Evolutionary conservation across 1,140 invertebrate genomes (phyloP).

Genomic region (Doryteuthis pealeii): DNA sequence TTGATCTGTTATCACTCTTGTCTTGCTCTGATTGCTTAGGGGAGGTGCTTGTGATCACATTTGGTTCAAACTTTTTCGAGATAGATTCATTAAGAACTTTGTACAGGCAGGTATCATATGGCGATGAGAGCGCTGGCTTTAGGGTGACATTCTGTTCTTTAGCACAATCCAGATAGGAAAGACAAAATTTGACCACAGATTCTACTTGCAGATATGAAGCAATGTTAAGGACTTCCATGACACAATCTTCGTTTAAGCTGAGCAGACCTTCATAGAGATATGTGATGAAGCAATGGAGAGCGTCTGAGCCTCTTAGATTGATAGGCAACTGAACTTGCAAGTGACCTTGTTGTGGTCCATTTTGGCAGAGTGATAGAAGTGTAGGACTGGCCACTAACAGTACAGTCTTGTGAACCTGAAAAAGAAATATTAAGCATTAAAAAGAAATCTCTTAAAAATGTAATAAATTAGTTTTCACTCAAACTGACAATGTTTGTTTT

Average conservation of each 20-base stretch:
- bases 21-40: too few species aligned
- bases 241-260: neutral
- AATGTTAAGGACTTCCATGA: constrained; percentile 9
- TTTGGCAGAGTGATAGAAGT: neutral
- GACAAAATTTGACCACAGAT: neutral
- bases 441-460: too few species aligned
- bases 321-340: constrained; percentile 3
- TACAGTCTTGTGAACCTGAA: constrained; percentile 4
- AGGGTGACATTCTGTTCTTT: neutral
- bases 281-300: neutral
- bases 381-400: constrained; percentile 1
- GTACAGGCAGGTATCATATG: neutral
- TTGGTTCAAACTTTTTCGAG: neutral
- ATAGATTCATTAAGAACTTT: constrained; percentile 6
- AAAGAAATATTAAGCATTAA: neutral
- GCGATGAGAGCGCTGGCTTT: neutral
- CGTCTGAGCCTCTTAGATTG: neutral
- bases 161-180: neutral
- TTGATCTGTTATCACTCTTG: too few species aligned
- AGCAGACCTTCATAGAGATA: constrained; percentile 11
- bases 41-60: too few species aligned
- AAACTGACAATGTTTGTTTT: too few species aligned
- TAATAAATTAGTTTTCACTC: too few species aligned
- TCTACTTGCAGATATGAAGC: constrained; percentile 5
- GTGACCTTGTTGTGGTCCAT: neutral